phyloP scores from a whole-genome alignment of 2,888 invertebrate genomes.

The Lucinisca nassula region DNA sequence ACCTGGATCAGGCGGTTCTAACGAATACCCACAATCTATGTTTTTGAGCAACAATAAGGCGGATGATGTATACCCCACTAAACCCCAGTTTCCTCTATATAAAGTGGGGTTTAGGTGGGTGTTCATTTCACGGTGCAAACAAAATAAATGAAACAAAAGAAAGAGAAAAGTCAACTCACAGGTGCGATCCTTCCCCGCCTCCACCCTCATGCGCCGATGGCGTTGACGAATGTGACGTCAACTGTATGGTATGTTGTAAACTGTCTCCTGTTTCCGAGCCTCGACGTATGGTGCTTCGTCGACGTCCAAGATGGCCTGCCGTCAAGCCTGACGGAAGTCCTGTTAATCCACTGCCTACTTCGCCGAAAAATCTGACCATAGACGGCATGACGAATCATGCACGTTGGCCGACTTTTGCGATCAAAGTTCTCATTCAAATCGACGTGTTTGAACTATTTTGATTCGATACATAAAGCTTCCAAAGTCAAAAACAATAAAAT shows the following conservation, averaged over 20 bases:
- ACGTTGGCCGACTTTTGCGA: neutral
- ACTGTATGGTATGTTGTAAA: conserved; percentile 80
- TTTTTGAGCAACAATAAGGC: too few relatives aligned
- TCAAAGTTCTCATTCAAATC: neutral
- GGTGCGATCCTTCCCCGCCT: conserved; percentile 64
- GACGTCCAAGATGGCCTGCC: conserved; percentile 64
- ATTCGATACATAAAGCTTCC: neutral
- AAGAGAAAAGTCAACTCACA: conserved; percentile 51
- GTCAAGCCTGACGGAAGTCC: conserved; percentile 20
- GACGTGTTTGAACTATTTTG: too few relatives aligned
- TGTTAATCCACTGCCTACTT: conserved; percentile 31
- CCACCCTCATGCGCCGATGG: conserved; percentile 67
- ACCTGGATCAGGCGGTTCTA: too few relatives aligned
- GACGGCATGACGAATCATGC: conserved; percentile 55
- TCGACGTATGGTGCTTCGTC: conserved; percentile 78
- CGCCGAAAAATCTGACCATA: conserved; percentile 65
- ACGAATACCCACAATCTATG: too few relatives aligned
- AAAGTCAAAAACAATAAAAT: neutral
- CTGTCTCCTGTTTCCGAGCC: conserved; percentile 80
- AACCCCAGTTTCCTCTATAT: too few relatives aligned
- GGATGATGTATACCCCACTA: too few relatives aligned
- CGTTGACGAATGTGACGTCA: conserved; percentile 65
- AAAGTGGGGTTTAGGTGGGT: too few relatives aligned
- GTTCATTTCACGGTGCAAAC: too few relatives aligned
- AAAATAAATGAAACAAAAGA: too few relatives aligned